Conservation (phyloP, 2,888 invertebrate genomes). For the Piscicola geometra region DNA sequence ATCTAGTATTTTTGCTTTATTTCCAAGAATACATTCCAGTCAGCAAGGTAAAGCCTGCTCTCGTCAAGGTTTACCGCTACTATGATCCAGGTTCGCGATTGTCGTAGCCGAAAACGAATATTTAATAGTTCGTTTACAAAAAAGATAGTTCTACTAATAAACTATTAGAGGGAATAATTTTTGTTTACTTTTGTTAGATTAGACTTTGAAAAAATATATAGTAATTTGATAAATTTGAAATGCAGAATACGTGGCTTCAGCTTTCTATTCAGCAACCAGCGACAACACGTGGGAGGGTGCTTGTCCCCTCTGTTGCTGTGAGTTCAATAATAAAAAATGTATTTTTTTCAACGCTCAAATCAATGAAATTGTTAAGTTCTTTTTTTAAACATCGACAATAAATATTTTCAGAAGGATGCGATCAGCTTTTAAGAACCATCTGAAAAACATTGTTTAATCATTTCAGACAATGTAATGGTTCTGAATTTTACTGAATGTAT, state of each 20-base stretch:
- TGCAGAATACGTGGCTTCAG: background rate
- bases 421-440: no score
- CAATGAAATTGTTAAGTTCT: no score
- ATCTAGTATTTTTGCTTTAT: background rate
- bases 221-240: background rate
- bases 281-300: background rate
- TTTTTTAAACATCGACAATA: no score
- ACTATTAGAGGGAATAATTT: no score
- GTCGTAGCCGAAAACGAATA: background rate
- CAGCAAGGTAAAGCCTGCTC: slow-evolving; percentile 24
- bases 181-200: background rate
- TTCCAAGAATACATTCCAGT: background rate
- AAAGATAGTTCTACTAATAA: no score
- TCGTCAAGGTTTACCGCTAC: slow-evolving; percentile 30
- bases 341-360: no score
- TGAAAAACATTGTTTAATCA: no score
- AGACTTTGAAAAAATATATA: background rate
- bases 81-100: slow-evolving; percentile 14
- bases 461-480: no score
- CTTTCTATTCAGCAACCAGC: background rate
- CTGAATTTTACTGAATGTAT: no score
- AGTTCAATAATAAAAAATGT: no score
- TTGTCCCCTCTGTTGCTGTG: slow-evolving; percentile 6
- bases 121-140: no score
- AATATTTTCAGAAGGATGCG: no score